Evolutionary conservation across 2,888 invertebrate genomes (phyloP).

Genomic region (Noctua comes): DNA sequence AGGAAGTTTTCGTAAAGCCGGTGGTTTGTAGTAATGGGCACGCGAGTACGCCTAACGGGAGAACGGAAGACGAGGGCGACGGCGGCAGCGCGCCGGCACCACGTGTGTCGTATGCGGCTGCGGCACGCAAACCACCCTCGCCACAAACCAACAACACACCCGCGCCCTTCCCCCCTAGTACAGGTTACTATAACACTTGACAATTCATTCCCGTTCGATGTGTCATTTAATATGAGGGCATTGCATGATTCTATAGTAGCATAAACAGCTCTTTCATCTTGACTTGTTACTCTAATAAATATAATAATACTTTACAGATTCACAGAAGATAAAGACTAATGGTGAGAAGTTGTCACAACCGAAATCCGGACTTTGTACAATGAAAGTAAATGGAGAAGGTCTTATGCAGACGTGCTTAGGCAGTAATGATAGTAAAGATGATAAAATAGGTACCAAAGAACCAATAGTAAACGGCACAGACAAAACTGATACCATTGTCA

Average conservation of each 20-base stretch:
- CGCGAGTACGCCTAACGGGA: slow-evolving; percentile 84
- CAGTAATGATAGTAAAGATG: slow-evolving; percentile 78
- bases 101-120: slow-evolving; percentile 86
- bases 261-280: slow-evolving; percentile 23
- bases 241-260: slow-evolving; percentile 49
- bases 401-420: slow-evolving; percentile 69
- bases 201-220: slow-evolving; percentile 58
- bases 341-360: slow-evolving; percentile 79
- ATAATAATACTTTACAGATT: slow-evolving; percentile 76
- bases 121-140: slow-evolving; percentile 84
- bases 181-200: slow-evolving; percentile 77
- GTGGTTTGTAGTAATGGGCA: slow-evolving; percentile 85
- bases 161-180: slow-evolving; percentile 80
- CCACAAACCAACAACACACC: slow-evolving; percentile 81
- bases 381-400: slow-evolving; percentile 82
- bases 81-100: slow-evolving; percentile 77
- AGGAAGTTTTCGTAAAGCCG: slow-evolving; percentile 78
- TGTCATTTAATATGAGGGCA: slow-evolving; percentile 60
- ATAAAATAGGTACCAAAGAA: slow-evolving; percentile 87
- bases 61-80: slow-evolving; percentile 86
- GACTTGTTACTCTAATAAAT: slow-evolving; percentile 25
- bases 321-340: slow-evolving; percentile 79
- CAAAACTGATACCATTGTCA: slow-evolving; percentile 79
- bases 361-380: slow-evolving; percentile 74
- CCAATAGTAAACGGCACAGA: slow-evolving; percentile 85